Evolutionary conservation across 2,888 invertebrate species (phyloP).

Genomic region (Coecobrya sp.): DNA sequence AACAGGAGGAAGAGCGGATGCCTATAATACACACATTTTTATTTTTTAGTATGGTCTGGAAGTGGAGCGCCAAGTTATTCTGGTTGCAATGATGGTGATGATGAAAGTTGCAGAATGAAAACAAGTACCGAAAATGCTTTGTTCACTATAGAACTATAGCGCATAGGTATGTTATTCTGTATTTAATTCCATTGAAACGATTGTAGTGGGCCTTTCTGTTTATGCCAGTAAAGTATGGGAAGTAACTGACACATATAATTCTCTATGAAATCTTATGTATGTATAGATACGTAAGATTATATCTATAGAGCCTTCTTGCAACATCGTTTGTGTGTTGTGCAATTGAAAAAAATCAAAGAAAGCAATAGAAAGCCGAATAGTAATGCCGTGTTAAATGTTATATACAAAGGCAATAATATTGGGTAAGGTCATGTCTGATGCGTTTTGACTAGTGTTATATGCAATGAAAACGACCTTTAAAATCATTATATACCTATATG

Average conservation of each 20-base stretch:
- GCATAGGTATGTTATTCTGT: too few species aligned
- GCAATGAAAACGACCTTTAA: too few species aligned
- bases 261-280: neutral
- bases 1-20: slow-evolving; percentile 8
- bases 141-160: too few species aligned
- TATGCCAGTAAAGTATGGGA: neutral
- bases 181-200: too few species aligned
- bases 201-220: too few species aligned
- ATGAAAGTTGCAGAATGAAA: neutral
- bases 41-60: neutral
- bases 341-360: neutral
- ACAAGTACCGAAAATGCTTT: too few species aligned
- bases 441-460: too few species aligned
- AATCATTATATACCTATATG: too few species aligned
- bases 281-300: too few species aligned
- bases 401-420: too few species aligned
- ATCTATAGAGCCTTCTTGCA: too few species aligned
- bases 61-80: slow-evolving; percentile 36
- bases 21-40: neutral
- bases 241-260: neutral
- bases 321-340: neutral
- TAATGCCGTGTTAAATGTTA: neutral
- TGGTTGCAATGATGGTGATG: neutral
- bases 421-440: neutral
- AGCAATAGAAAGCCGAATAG: neutral